Percentiles rank a stretch among this genome's conserved stretches.
Conservation (phyloP, 2,113 vertebrate species). For the Bubo scandiacus region DNA sequence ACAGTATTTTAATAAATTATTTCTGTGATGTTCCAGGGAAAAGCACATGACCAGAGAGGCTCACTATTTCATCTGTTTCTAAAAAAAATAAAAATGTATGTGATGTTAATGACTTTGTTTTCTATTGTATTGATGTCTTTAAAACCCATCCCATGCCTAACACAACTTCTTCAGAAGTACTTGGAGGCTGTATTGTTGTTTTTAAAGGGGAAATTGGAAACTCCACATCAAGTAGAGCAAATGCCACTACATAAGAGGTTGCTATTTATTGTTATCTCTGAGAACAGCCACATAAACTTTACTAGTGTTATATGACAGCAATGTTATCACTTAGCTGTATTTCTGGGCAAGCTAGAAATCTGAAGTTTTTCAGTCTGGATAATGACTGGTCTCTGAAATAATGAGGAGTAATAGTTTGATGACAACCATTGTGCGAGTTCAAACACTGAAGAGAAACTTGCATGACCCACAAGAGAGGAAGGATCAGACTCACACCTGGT, state of each 20-base stretch:
- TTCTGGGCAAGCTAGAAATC: background rate
- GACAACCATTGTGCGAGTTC: background rate
- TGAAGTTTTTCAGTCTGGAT: background rate
- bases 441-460: background rate
- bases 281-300: background rate
- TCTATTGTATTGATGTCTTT: background rate
- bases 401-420: background rate
- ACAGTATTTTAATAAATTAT: background rate
- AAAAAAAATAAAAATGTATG: background rate
- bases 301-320: background rate
- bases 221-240: background rate
- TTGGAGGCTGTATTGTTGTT: background rate
- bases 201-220: background rate
- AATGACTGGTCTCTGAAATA: constrained; percentile 8
- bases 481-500: constrained; percentile 7
- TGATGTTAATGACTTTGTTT: background rate
- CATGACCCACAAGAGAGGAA: constrained; percentile 5
- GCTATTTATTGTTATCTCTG: background rate
- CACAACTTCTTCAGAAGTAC: background rate
- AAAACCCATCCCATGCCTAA: background rate
- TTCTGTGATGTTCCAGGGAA: background rate
- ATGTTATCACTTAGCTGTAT: background rate
- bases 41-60: background rate
- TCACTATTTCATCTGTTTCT: background rate
- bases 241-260: background rate